Conservation (phyloP, 2,113 vertebrate species). For the Agapornis roseicollis region DNA sequence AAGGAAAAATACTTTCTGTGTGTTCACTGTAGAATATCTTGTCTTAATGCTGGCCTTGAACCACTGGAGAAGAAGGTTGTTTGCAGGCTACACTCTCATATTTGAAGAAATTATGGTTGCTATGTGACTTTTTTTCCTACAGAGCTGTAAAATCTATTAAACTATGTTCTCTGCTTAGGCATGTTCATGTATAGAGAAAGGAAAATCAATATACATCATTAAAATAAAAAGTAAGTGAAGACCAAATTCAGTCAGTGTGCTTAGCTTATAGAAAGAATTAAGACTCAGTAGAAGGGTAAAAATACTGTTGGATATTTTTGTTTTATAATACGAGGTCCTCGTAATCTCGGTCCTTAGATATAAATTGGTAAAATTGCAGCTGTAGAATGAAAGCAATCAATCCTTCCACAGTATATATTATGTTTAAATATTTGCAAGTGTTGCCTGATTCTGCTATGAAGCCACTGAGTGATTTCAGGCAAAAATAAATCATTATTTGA, state of each 20-base stretch:
- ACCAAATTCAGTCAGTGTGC: neutral
- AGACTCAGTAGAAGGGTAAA: neutral
- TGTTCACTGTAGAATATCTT: neutral
- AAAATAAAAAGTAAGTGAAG: neutral
- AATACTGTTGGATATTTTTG: neutral
- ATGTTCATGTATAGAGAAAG: neutral
- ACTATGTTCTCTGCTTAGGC: neutral
- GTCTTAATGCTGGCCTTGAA: neutral
- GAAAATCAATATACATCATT: neutral
- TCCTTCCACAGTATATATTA: constrained; percentile 37
- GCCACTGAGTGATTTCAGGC: constrained; percentile 1
- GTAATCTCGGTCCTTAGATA: constrained; percentile 12
- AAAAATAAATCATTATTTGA: constrained; percentile 58
- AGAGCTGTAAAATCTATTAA: neutral
- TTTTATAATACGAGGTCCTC: neutral
- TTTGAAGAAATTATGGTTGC: neutral
- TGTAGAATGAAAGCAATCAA: constrained; percentile 55
- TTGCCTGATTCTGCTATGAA: constrained; percentile 28
- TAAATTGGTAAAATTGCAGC: constrained; percentile 25
- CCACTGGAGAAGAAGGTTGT: neutral
- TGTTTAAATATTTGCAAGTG: constrained; percentile 30
- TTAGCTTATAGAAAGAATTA: neutral
- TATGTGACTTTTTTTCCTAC: neutral
- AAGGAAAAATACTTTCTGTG: neutral
- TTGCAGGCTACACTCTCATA: neutral